Evolutionary conservation across 2,888 invertebrate species (phyloP), one percentile per base, ranked within the genome.

Genomic region (Orgyia antiqua): DNA sequence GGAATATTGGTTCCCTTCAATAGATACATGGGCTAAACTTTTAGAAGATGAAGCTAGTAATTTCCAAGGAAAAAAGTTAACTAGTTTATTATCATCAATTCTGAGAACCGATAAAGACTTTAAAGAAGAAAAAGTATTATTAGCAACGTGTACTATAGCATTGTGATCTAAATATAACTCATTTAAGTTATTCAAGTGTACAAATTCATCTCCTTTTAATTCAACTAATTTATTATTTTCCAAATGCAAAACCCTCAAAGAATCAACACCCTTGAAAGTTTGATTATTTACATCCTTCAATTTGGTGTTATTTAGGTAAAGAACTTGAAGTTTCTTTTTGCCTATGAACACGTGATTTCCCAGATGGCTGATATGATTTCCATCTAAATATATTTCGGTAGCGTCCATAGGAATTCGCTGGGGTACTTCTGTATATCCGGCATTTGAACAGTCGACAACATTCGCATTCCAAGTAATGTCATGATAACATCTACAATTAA

Each of bases 321-420:
- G 84, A 42, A 92, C 90, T 75, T 92, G 90, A 39, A 94, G 84
- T 72, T 93, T 92, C 73, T 93, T 93, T 75, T 94, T 93, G 20
- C 94, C 95, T 65, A 95, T 93, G 76, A 96, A 95, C 45, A 93
- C 92, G 77, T 95, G 94, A 77, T 93, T 93, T 51, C 92, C 91
- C 41, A 96, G 87, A 61, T 92, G 89, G 39, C 91, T 90, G 48
- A 95, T 89, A 63, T 92, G 87, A 75, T 95, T 94, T 28, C 94
- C 94, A 72, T 94, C 94, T 61, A 96, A 88, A 83, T 94, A 94
- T 61, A 95, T 92, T 80, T 94, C 93, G 27, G 95, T 95, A 33
- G 94, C 94, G 74, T 95, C 94, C 93, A 95, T 95, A 12, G 95
- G 95, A 53, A 96, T 92, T 58, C 91, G 89, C 43, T 91, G 89